Conservation (phyloP, 1,140 invertebrate genomes). For the Danaus plexippus region DNA sequence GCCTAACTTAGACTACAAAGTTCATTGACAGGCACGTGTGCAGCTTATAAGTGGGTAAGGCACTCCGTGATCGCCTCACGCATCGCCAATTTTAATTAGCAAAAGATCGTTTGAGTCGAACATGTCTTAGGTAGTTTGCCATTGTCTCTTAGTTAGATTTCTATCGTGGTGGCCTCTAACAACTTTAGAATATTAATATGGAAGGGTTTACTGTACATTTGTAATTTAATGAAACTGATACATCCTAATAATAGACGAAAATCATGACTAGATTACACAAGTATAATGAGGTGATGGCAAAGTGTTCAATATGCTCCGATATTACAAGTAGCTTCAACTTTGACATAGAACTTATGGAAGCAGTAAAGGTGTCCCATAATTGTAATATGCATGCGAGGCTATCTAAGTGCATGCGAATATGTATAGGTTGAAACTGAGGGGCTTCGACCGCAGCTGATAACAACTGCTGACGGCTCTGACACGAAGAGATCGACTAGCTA, state of each 20-base stretch:
- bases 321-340: constrained; percentile 2
- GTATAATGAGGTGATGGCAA: no score
- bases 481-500: constrained; percentile 16
- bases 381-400: constrained; percentile 27
- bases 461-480: constrained; percentile 17
- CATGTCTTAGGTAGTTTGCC: constrained; percentile 32
- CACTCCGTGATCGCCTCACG: constrained; percentile 58
- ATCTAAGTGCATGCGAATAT: constrained; percentile 57
- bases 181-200: constrained; percentile 42
- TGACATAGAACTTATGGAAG: constrained; percentile 7
- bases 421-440: constrained; percentile 55
- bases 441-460: constrained; percentile 60
- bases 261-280: no score
- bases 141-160: constrained; percentile 44
- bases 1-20: constrained; percentile 46
- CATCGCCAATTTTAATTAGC: constrained; percentile 68
- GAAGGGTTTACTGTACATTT: constrained; percentile 11
- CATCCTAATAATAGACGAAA: no score
- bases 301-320: no score
- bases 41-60: constrained; percentile 62
- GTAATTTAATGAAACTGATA: constrained; percentile 4
- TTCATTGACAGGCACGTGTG: constrained; percentile 70
- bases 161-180: constrained; percentile 26
- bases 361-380: constrained; percentile 15
- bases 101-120: constrained; percentile 50